phyloP scores from a whole-genome alignment of 1,140 invertebrate species.

The Araneus ventricosus region DNA sequence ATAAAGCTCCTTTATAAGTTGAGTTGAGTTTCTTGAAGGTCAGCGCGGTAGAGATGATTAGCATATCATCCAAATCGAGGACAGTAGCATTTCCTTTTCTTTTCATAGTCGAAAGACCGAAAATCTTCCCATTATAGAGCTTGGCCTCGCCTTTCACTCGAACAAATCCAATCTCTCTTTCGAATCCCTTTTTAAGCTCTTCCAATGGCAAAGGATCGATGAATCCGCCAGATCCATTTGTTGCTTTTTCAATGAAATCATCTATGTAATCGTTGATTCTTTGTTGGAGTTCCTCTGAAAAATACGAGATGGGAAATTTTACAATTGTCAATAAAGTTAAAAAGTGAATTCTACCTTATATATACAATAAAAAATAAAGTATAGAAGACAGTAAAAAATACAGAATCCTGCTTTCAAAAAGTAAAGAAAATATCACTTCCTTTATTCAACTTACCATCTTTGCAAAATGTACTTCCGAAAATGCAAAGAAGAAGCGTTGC shows the following conservation, averaged over 20 bases:
- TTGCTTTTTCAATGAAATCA: conserved; percentile 63
- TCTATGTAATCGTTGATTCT: conserved; percentile 58
- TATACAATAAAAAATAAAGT: not conserved
- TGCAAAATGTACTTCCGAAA: not conserved
- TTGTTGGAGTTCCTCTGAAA: not conserved
- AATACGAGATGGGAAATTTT: not conserved
- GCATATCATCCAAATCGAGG: conserved; percentile 61
- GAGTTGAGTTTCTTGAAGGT: conserved; percentile 61
- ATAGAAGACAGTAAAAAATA: no score
- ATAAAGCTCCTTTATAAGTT: conserved; percentile 52
- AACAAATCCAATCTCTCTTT: conserved; percentile 51
- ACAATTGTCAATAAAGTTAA: not conserved
- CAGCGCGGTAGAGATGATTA: conserved; percentile 21
- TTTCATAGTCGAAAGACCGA: conserved; percentile 48
- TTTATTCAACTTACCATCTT: not conserved
- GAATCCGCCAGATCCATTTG: conserved; percentile 60
- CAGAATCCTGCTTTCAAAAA: no score
- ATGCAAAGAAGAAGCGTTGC: not conserved
- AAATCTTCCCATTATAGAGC: conserved; percentile 56
- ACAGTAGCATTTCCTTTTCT: conserved; percentile 46
- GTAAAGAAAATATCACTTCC: no score
- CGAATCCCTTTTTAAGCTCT: conserved; percentile 46
- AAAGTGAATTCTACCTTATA: not conserved
- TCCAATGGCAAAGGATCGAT: conserved; percentile 59
- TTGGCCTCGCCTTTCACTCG: conserved; percentile 65